These are phyloP conservation scores for Whitmania pigra DNA, from an alignment of 1,140 invertebrate species.

Conservation along the genomic window DNA sequence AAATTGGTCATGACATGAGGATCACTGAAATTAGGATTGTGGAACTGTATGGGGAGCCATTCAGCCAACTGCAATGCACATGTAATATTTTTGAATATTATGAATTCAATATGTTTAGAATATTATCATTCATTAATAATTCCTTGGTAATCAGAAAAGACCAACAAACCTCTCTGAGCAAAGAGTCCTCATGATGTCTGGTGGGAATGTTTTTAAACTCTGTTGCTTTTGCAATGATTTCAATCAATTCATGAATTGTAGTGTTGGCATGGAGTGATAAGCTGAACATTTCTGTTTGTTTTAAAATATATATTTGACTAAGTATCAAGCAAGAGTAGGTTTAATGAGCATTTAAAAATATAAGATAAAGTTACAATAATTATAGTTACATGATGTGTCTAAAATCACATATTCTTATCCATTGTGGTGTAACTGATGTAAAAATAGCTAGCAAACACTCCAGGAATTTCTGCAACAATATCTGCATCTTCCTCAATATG, in stretches of 20 bases:
- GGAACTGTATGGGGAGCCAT: conserved; percentile 64
- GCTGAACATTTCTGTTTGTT: conserved; percentile 78
- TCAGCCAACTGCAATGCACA: conserved; percentile 56
- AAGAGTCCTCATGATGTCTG: conserved; percentile 80
- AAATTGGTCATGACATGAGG: conserved; percentile 95
- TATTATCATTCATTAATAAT: neutral
- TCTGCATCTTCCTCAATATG: conserved; percentile 97
- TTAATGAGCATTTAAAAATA: neutral
- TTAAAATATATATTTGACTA: neutral
- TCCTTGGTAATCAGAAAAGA: neutral
- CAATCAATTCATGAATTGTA: conserved; percentile 86
- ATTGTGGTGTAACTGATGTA: conserved; percentile 99
- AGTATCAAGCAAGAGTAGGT: neutral
- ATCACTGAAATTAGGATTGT: conserved; percentile 69
- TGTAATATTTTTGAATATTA: conserved; percentile 3
- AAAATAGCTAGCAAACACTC: conserved; percentile 99
- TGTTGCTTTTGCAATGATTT: conserved; percentile 93
- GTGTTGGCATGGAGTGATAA: conserved; percentile 91
- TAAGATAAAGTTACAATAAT: neutral
- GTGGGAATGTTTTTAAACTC: conserved; percentile 92
- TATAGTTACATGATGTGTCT: neutral
- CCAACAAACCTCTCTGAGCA: conserved; percentile 51
- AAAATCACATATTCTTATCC: conserved; percentile 46
- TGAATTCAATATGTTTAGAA: conserved; percentile 11
- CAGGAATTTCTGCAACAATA: conserved; percentile 83